Evolutionary conservation across 2,888 invertebrate genomes (phyloP), one percentile per base, ranked within the genome.

Genomic region (Euplagia quadripunctaria): DNA sequence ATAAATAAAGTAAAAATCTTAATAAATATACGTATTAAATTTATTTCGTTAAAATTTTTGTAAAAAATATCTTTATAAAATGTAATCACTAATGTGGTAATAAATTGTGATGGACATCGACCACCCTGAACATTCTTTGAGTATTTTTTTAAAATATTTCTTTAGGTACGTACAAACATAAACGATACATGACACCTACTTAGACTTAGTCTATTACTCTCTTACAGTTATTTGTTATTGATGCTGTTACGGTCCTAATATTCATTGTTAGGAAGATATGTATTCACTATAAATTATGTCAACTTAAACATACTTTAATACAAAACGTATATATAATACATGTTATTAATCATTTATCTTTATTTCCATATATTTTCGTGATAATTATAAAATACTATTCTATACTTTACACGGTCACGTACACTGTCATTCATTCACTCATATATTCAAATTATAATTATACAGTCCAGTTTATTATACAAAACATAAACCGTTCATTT

Each of bases 381-480:
- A 83, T 81, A 80, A 77, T 77, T 79, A 79, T 79, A 79, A 80
- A 86, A 89, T 85, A 87, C 80, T 86, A 89, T 86, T 87, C 87
- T 90, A 88, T 90, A 90, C 89, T 84, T 85, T 84, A 78, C 82
- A 89, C 85, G 67, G 71, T 74, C 84, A 81, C 84, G 79, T 80
- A 82, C 78, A 81, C 83, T 83, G 82, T 83, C 88, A 87, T 80
- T 77, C 88, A 85, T 81, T 75, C 89, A 89, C 84, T 84, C 89
- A 88, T 83, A 83, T 85, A 86, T 68, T 76, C 78, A 77, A 52
- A 75, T 82, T 84, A 82, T 88, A 90, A 90, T 87, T 88, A 91
- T 91, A 93, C 91, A 94, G 91, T 93, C 91, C 90, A 89, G 90
- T 91, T 93, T 93, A 94, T 91, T 89, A 92, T 94, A 94, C 91